These are phyloP conservation scores for Aspidiotus destructor DNA, from an alignment of 2,888 invertebrate genomes.

Conservation along the genomic window DNA sequence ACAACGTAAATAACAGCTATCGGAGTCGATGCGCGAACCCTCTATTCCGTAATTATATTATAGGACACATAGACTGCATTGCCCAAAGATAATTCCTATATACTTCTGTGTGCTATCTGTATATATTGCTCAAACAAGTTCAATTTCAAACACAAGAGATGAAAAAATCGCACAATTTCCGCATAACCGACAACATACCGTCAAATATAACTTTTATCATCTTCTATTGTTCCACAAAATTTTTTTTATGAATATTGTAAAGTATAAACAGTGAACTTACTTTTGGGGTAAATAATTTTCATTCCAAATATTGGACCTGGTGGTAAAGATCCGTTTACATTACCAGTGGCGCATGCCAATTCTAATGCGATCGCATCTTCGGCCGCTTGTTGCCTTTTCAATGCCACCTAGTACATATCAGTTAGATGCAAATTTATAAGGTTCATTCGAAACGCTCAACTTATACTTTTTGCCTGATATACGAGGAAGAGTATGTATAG, in stretches of 20 bases:
- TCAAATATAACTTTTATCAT: not conserved
- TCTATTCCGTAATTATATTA: too few species aligned
- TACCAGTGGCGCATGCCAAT: conserved; percentile 73
- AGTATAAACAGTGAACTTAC: not conserved
- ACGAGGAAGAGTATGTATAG: too few species aligned
- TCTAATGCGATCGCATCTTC: conserved; percentile 93
- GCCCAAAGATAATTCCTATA: too few species aligned
- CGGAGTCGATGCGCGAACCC: too few species aligned
- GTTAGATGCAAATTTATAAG: conserved; percentile 14
- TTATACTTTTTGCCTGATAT: not conserved
- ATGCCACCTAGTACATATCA: conserved; percentile 59
- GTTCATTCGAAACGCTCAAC: not conserved
- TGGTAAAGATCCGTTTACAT: conserved; percentile 61
- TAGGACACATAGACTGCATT: too few species aligned
- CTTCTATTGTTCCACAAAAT: not conserved
- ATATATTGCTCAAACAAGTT: too few species aligned
- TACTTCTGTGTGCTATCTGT: too few species aligned
- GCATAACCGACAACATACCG: not conserved
- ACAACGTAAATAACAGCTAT: too few species aligned
- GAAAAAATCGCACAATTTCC: not conserved
- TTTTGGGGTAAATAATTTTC: conserved; percentile 62
- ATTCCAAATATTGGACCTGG: conserved; percentile 86
- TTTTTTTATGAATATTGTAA: not conserved
- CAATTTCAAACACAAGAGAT: not conserved
- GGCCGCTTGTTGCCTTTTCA: conserved; percentile 92